These are phyloP conservation scores for Megastigmus dorsalis DNA, from an alignment of 2,888 invertebrate genomes.

Conservation along the genomic window DNA sequence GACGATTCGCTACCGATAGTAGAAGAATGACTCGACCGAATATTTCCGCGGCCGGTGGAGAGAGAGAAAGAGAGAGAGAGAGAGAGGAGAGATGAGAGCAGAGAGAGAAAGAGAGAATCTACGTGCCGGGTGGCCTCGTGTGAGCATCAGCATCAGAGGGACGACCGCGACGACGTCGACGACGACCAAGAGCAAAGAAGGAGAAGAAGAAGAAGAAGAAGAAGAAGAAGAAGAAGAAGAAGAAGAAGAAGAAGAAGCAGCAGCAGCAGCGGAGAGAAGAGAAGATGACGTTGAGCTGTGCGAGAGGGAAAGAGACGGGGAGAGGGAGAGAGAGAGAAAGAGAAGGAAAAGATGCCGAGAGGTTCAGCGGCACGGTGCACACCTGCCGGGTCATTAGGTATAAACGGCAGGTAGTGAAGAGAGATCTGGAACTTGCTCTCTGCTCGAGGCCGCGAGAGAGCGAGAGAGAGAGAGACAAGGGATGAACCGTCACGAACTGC, in stretches of 20 bases:
- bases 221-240: background rate
- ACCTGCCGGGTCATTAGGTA: conserved; percentile 74
- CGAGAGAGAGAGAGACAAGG: conserved; percentile 21
- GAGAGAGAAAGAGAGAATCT: too few relatives aligned
- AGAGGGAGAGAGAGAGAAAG: too few relatives aligned
- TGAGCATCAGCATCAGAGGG: background rate
- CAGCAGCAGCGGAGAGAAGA: background rate
- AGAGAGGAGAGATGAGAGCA: too few relatives aligned
- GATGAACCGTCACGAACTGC: conserved; percentile 70
- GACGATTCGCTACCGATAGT: conserved; percentile 51
- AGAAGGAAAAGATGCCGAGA: conserved; percentile 50
- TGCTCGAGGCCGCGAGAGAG: background rate
- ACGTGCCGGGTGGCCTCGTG: conserved; percentile 41
- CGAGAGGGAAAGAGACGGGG: too few relatives aligned
- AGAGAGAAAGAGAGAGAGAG: too few relatives aligned
- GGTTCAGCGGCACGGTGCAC: conserved; percentile 60
- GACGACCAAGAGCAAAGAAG: background rate
- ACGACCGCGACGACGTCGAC: background rate
- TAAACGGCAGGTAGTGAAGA: conserved; percentile 68
- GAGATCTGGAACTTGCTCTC: conserved; percentile 40
- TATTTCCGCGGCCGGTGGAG: conserved; percentile 44
- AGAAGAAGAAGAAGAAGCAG: background rate
- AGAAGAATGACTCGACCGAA: conserved; percentile 51
- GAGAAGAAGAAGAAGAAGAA: background rate
- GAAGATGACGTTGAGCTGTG: conserved; percentile 44